phyloP scores from a whole-genome alignment of 1,140 invertebrate genomes.

The Trichonephila clavipes region DNA sequence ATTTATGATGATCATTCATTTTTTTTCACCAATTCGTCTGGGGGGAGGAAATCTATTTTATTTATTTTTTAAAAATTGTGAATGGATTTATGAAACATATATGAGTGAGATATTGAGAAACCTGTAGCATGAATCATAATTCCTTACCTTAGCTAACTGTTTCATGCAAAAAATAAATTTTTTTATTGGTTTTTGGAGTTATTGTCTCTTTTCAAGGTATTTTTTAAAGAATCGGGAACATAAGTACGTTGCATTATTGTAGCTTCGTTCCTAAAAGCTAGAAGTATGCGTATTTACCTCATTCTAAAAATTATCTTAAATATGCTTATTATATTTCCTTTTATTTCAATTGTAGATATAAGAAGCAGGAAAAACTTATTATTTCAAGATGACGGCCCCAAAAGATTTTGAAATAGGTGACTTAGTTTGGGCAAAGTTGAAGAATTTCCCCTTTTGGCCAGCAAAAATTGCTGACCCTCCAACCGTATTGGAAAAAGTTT shows the following conservation, averaged over 20 bases:
- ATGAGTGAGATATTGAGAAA: too few species aligned
- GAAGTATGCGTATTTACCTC: not conserved
- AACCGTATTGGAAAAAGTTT: conserved; percentile 44
- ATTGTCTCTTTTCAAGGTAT: conserved; percentile 62
- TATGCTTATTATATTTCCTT: conserved; percentile 54
- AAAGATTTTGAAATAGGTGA: not conserved
- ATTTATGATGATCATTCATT: too few species aligned
- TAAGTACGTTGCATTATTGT: too few species aligned
- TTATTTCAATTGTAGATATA: conserved; percentile 48
- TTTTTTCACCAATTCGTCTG: conserved; percentile 15
- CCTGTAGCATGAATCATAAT: not conserved
- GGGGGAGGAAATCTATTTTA: conserved; percentile 44
- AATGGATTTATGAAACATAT: not conserved
- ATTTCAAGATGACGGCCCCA: not conserved
- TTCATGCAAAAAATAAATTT: conserved; percentile 54
- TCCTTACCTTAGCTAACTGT: too few species aligned
- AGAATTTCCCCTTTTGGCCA: conserved; percentile 80
- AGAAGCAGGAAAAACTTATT: not conserved
- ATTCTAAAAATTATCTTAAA: not conserved
- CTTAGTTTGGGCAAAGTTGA: conserved; percentile 80
- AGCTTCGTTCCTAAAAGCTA: not conserved
- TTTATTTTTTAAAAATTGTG: too few species aligned
- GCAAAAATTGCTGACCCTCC: conserved; percentile 80
- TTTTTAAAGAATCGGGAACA: too few species aligned
- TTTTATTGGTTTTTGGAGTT: conserved; percentile 68